Evolutionary conservation across 2,797 vertebrate species (phyloP).

Genomic region (Tragelaphus eurycerus): DNA sequence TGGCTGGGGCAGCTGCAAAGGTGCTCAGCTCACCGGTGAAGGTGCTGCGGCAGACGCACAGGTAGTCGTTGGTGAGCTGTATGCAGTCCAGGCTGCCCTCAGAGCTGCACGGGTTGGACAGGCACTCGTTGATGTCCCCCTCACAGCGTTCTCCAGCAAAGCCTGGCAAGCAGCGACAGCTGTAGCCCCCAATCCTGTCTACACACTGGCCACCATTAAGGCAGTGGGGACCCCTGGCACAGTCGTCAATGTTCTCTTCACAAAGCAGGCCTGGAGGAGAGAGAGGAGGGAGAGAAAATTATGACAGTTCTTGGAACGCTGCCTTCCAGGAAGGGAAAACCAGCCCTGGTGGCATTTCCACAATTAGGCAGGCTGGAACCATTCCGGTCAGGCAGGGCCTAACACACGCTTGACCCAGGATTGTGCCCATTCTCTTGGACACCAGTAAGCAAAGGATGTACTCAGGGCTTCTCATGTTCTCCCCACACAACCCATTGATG

Average conservation of each 20-base stretch:
- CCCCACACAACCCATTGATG: neutral
- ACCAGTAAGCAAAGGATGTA: neutral
- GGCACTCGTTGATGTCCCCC: conserved; percentile 94
- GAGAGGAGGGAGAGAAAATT: neutral
- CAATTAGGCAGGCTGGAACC: neutral
- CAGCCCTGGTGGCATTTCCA: neutral
- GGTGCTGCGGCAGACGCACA: conserved; percentile 91
- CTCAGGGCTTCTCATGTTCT: neutral
- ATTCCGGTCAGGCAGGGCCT: neutral
- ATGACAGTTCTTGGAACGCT: neutral
- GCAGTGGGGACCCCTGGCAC: conserved; percentile 81
- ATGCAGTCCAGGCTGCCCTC: conserved; percentile 92
- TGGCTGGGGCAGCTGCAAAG: neutral
- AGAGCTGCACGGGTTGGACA: conserved; percentile 88
- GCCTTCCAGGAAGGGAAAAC: neutral
- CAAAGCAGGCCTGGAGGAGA: conserved; percentile 78
- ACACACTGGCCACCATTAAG: conserved; percentile 87
- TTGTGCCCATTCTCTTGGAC: neutral
- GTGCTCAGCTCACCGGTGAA: conserved; percentile 90
- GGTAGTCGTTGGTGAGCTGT: conserved; percentile 90
- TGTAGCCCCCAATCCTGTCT: conserved; percentile 91
- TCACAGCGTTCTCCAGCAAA: conserved; percentile 94
- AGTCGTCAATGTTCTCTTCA: conserved; percentile 85
- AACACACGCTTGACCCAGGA: neutral
- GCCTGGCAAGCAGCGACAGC: conserved; percentile 89